These are phyloP conservation scores for Dusona sp. DNA, from an alignment of 2,888 invertebrate species.

Conservation along the genomic window DNA sequence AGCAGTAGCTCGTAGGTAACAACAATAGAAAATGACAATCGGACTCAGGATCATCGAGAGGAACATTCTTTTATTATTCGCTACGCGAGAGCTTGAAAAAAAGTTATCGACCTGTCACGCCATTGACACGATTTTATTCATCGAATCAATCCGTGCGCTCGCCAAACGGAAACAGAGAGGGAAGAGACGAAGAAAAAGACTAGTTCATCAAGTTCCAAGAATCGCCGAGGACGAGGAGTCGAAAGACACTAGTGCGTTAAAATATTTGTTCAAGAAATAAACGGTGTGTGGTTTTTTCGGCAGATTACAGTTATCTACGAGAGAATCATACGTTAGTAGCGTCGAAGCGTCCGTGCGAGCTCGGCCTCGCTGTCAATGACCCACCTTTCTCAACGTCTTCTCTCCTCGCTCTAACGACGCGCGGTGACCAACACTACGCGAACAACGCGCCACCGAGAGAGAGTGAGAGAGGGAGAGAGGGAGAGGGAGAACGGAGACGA, in stretches of 20 bases:
- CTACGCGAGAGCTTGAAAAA: not conserved
- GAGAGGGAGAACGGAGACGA: not conserved
- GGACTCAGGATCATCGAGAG: not conserved
- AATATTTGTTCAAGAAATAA: not conserved
- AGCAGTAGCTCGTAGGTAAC: no score
- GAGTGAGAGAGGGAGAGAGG: not conserved
- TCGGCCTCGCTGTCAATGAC: slow-evolving; percentile 81
- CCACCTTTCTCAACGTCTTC: slow-evolving; percentile 72
- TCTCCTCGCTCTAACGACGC: slow-evolving; percentile 61
- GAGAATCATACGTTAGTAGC: slow-evolving; percentile 41
- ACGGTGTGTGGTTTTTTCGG: slow-evolving; percentile 72
- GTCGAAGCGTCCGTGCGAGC: not conserved
- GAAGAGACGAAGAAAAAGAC: not conserved
- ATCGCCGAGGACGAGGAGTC: not conserved
- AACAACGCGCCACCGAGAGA: not conserved
- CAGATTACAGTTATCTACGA: slow-evolving; percentile 83
- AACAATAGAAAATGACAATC: not conserved
- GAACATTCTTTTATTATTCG: not conserved
- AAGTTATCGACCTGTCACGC: not conserved
- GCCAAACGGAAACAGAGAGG: not conserved
- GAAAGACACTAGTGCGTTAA: not conserved
- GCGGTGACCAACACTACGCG: slow-evolving; percentile 20
- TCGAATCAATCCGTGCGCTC: not conserved
- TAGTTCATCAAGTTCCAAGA: not conserved
- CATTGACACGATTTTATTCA: slow-evolving; percentile 1